Evolutionary conservation across 2,113 vertebrate species (phyloP), one percentile per base, ranked within the genome.

Genomic region (Scalopus aquaticus): DNA sequence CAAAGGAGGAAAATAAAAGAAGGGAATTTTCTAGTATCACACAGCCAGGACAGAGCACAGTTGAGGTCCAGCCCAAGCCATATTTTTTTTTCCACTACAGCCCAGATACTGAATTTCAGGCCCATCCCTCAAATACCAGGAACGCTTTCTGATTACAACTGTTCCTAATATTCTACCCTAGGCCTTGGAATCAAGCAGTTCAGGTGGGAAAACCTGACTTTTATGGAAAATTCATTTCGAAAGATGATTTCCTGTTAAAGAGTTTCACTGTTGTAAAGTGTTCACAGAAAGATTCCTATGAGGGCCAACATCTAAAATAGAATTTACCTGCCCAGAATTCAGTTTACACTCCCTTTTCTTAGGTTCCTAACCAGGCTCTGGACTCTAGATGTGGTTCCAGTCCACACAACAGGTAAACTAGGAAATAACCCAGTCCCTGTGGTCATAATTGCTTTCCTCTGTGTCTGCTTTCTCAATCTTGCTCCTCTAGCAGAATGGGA

Each of bases 1-100:
- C 4, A 92, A 22, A 73, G 20, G n/a, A 64, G 91, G 39, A 80
- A 93, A 96, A 79, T 73, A 80, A 88, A 87, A 95, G 24, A 73
- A 82, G 6, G 39, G 46, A 84, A 24, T 90, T 82, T 78, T 42
- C 62, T 67, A 22, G 39, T 65, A 49, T 74, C 73, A 46, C 67
- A 91, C 44, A 90, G 42, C 39, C 46, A 35, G 15, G 44, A 26
- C 39, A 82, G 42, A 78, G 42, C 7, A 60, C 20, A 28, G 32
- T 24, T 73, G 17, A 84, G 37, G 5, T 83, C 35, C 51, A 44
- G 72, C 26, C 32, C n/a, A 32, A 73, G 37, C 32, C 54, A 44
- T 20, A 13, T 26, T 77, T 82, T 49, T 82, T 49, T 49, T 67
- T 26, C 72, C 69, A 37, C 56, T 8, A 51, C 26, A 89, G 64